These are phyloP conservation scores for Etheostoma spectabile DNA, from an alignment of 2,113 vertebrate genomes.

Conservation along the genomic window DNA sequence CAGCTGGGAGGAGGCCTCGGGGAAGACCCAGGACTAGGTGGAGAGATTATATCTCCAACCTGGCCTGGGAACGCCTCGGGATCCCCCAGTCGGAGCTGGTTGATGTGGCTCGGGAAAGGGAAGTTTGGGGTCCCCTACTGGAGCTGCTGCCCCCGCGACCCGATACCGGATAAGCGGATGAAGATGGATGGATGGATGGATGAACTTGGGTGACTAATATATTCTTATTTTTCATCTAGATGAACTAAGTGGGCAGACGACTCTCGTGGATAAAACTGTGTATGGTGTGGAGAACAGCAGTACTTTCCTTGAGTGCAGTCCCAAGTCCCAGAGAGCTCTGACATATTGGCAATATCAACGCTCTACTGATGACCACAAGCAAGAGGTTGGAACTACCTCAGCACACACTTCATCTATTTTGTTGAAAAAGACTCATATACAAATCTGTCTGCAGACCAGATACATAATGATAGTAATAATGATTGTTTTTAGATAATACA, in stretches of 20 bases:
- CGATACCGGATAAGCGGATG: too few relatives aligned
- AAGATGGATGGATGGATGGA: too few relatives aligned
- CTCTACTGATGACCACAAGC: constrained; percentile 89
- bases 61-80: too few relatives aligned
- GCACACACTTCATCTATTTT: background rate
- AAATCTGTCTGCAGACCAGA: background rate
- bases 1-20: too few relatives aligned
- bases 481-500: constrained; percentile 5
- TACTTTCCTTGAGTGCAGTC: constrained; percentile 96
- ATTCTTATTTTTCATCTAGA: constrained; percentile 78
- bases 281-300: constrained; percentile 99
- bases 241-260: constrained; percentile 85
- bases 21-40: too few relatives aligned
- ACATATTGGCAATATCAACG: constrained; percentile 96
- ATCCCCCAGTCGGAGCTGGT: too few relatives aligned
- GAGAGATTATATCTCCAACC: too few relatives aligned
- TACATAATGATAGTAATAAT: background rate
- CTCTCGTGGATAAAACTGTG: constrained; percentile 90
- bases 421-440: background rate
- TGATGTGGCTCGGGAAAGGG: too few relatives aligned
- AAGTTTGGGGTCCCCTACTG: too few relatives aligned
- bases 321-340: constrained; percentile 93
- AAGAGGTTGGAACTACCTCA: constrained; percentile 86
- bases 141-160: too few relatives aligned
- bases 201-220: background rate